Evolutionary conservation across 2,797 vertebrate genomes (phyloP).

Genomic region (Lacerta bilineata): DNA sequence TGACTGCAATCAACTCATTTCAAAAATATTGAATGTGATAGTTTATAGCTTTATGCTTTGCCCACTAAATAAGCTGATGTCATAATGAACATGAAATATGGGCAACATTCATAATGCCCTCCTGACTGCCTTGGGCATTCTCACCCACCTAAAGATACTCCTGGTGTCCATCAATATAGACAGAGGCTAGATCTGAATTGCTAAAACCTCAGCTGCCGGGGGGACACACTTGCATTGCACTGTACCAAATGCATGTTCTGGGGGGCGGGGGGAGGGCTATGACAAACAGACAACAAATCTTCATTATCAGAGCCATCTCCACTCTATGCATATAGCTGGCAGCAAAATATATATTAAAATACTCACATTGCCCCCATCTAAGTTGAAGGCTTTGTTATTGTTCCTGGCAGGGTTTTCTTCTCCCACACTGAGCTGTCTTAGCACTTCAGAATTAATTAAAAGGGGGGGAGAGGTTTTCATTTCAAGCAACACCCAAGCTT

Average conservation of each 20-base stretch:
- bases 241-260: not conserved
- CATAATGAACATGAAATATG: not conserved
- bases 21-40: not conserved
- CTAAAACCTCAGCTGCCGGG: not conserved
- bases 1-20: not conserved
- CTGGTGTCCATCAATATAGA: not conserved
- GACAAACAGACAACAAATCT: not conserved
- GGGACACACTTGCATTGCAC: not conserved
- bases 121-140: not conserved
- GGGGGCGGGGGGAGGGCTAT: not conserved
- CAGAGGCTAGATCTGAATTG: not conserved
- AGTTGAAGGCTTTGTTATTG: constrained; percentile 35
- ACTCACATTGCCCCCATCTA: constrained; percentile 32
- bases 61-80: not conserved
- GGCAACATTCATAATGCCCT: not conserved
- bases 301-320: not conserved
- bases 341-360: constrained; percentile 34
- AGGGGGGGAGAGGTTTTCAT: not conserved
- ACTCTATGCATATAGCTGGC: not conserved
- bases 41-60: not conserved
- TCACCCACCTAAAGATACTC: not conserved
- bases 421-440: constrained; percentile 17
- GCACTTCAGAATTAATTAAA: constrained; percentile 35
- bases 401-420: constrained; percentile 16
- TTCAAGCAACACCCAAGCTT: constrained; percentile 25